Evolutionary conservation across 2,888 invertebrate species (phyloP).

Genomic region (Rotaria macrura): DNA sequence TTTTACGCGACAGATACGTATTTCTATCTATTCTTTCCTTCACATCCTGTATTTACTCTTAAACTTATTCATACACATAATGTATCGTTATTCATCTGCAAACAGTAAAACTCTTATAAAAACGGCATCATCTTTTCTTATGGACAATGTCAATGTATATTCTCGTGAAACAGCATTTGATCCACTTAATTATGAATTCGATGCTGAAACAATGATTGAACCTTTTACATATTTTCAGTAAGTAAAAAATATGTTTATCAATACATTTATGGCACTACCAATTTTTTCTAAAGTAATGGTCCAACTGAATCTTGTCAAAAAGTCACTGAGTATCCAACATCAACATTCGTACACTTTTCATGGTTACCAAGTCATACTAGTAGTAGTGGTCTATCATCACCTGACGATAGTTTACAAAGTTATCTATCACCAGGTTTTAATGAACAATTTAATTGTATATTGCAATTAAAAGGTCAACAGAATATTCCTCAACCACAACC

Average conservation of each 20-base stretch:
- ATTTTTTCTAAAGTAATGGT: background rate
- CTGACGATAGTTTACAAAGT: background rate
- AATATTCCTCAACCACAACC: background rate
- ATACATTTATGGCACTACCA: background rate
- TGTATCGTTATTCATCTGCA: background rate
- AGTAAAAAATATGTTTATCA: background rate
- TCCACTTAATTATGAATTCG: background rate
- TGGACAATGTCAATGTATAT: background rate
- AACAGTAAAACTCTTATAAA: background rate
- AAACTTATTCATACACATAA: background rate
- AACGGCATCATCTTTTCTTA: background rate
- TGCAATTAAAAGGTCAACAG: background rate
- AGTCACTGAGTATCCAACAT: background rate
- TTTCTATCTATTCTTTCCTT: background rate
- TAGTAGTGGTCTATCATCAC: background rate
- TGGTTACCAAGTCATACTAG: background rate
- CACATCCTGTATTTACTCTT: no score
- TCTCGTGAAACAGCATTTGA: background rate
- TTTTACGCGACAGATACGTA: background rate
- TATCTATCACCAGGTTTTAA: background rate
- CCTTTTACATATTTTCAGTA: conserved; percentile 8
- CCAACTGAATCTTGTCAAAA: background rate
- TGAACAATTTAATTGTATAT: background rate
- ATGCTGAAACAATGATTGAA: background rate
- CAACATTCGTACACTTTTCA: background rate